phyloP scores from a whole-genome alignment of 2,797 vertebrate species.

The Diglossa cyanea region DNA sequence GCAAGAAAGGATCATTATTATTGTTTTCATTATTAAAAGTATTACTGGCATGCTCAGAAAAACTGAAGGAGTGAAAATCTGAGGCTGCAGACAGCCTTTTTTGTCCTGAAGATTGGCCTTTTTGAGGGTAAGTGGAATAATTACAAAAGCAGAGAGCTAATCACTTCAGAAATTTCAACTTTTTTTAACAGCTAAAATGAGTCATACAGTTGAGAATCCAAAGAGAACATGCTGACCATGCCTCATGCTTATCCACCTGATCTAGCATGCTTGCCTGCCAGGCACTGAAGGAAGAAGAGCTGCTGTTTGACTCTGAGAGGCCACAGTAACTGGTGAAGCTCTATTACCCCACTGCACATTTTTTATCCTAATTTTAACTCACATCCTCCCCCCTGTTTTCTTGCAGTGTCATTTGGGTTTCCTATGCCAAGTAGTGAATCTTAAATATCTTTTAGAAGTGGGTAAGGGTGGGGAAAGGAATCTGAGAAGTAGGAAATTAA shows the following conservation, averaged over 20 bases:
- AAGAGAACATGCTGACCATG: neutral
- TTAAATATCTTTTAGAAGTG: neutral
- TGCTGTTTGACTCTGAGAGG: neutral
- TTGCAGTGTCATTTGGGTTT: neutral
- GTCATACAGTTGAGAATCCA: neutral
- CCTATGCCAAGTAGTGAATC: neutral
- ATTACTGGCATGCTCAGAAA: neutral
- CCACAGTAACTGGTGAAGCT: neutral
- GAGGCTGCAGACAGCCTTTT: neutral
- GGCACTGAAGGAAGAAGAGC: neutral
- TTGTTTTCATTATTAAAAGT: neutral
- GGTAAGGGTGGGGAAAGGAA: neutral
- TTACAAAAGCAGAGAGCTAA: neutral
- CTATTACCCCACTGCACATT: too few species aligned
- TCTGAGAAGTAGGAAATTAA: neutral
- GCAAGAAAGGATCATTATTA: neutral
- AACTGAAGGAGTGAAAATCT: neutral
- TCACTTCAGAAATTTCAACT: neutral
- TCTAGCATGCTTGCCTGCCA: neutral
- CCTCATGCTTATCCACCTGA: neutral
- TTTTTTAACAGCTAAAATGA: neutral
- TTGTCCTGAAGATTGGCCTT: neutral
- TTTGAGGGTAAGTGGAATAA: neutral
- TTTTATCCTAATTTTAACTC: neutral
- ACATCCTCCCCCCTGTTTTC: neutral